Conservation (phyloP, 2,797 vertebrate genomes). For the Falco peregrinus region DNA sequence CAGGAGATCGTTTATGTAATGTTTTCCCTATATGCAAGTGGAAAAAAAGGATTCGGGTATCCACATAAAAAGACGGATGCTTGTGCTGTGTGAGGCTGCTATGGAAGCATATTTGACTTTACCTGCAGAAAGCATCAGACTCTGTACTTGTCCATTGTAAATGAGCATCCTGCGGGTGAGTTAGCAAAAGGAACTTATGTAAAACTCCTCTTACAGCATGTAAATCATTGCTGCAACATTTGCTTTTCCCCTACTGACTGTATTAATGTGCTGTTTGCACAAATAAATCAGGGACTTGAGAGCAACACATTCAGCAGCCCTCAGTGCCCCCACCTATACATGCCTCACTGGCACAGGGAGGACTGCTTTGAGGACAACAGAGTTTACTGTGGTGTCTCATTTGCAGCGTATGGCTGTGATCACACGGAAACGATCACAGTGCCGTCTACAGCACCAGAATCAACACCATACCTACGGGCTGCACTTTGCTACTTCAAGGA, state of each 20-base stretch:
- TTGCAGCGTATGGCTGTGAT: fast-evolving
- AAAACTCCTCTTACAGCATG: neutral
- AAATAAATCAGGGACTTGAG: neutral
- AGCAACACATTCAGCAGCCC: neutral
- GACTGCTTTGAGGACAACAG: fast-evolving
- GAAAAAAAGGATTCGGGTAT: neutral
- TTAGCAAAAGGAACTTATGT: neutral
- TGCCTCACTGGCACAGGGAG: fast-evolving
- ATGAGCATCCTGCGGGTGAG: neutral
- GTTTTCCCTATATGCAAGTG: neutral
- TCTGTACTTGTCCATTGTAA: neutral
- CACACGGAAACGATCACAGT: neutral
- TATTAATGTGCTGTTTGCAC: neutral
- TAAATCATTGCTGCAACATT: neutral
- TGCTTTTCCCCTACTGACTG: neutral
- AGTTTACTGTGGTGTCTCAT: neutral
- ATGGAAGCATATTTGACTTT: neutral
- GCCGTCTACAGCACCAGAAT: neutral
- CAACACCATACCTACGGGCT: fast-evolving
- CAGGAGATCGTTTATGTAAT: neutral
- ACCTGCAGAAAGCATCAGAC: neutral
- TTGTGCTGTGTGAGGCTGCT: neutral
- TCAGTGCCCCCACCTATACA: neutral
- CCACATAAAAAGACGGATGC: neutral
- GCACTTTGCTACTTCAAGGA: fast-evolving